Evolutionary conservation across 2,888 invertebrate species (phyloP), one percentile per base, ranked within the genome.

Genomic region (Mesorhabditis sp.): DNA sequence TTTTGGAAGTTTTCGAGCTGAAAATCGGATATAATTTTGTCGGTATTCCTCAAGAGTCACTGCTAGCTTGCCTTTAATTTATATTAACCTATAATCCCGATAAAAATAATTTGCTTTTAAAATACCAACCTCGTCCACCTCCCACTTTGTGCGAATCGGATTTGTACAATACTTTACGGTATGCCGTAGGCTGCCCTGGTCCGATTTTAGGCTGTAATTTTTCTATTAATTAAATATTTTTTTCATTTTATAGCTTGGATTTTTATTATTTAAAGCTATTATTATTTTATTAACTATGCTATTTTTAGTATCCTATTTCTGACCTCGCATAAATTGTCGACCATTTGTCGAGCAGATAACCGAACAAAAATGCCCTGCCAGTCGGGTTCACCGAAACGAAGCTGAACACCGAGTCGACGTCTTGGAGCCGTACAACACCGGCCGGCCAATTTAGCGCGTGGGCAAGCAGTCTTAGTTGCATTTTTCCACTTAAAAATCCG

Each of bases 271-370:
- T 28, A 28, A 28, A 2, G 28, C 28, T 28, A 28, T 28, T 28
- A 28, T 28, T 28, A 28, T 28, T 28, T 28, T 28, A 28, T 28
- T 28, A 28, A 28, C 28, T 28, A 28, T 28, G 28, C 28, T 28
- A 28, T 28, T 28, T 28, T 69, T 43, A 5, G 45, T 4, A 45
- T 43, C 43, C 2, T 5, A 68, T 45, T 5, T 67, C 71, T 62
- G 69, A 82, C 83, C 77, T 76, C 5, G 72, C 71, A 44, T 79
- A 76, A 64, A 84, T 77, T 61, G 77, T 67, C 64, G 76, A 73
- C 84, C 84, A 84, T 68, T 82, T 71, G 13, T 78, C 78, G 45
- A 83, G 72, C 66, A 84, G 66, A 70, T 80, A 84, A 63, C 82
- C 83, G 66, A 84, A 76, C 64, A 80, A 71, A 5, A 78, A 63